Evolutionary conservation across 2,888 invertebrate species (phyloP).

Genomic region (Anthoptus insignis): DNA sequence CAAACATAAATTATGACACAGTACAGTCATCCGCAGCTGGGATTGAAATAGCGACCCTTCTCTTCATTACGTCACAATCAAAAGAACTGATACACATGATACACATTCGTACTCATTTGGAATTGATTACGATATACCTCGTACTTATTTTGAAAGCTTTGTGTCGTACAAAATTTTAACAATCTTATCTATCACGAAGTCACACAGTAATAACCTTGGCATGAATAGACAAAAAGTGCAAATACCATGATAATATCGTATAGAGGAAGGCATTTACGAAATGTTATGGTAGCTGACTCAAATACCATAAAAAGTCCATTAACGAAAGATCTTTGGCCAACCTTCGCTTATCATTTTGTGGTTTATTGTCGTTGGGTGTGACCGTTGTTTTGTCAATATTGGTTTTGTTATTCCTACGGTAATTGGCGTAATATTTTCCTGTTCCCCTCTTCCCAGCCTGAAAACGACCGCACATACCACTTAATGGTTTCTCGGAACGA

Average conservation of each 20-base stretch:
- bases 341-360: constrained; percentile 56
- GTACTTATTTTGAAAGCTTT: too few species aligned
- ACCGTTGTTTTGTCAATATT: constrained; percentile 63
- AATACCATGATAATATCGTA: background rate
- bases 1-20: too few species aligned
- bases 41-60: too few species aligned
- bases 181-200: background rate
- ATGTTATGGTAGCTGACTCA: constrained; percentile 44
- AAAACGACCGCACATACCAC: constrained; percentile 7
- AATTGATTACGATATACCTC: too few species aligned
- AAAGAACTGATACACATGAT: too few species aligned
- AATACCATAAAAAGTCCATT: constrained; percentile 61
- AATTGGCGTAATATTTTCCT: constrained; percentile 58
- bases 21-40: too few species aligned
- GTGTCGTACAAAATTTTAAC: background rate
- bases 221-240: constrained; percentile 5
- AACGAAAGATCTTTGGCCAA: constrained; percentile 58
- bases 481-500: constrained; percentile 30
- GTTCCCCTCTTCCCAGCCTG: constrained; percentile 28
- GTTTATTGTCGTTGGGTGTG: constrained; percentile 65
- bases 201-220: constrained; percentile 12
- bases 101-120: too few species aligned
- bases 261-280: constrained; percentile 8
- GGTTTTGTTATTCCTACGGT: constrained; percentile 55
- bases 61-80: too few species aligned